Evolutionary conservation across 2,113 vertebrate species (phyloP).

Genomic region (Mirza zaza): DNA sequence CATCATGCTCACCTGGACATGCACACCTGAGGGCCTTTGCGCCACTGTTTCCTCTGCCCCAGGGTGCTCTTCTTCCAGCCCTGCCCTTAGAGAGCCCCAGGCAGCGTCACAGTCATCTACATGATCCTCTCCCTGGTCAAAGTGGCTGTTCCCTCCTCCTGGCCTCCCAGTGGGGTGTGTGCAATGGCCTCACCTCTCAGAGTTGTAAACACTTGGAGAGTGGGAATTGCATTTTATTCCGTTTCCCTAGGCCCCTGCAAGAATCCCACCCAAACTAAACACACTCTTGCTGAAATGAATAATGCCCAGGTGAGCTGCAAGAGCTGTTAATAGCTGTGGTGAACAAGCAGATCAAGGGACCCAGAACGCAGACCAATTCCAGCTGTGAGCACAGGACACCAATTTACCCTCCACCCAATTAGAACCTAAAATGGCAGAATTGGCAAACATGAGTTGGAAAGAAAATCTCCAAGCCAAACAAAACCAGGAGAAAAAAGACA

Average conservation of each 20-base stretch:
- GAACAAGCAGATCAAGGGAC: neutral
- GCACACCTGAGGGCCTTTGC: too few species aligned
- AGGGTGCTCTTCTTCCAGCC: neutral
- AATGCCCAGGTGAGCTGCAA: fast-evolving
- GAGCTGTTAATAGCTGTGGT: too few species aligned
- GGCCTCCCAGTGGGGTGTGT: too few species aligned
- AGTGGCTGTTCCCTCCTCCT: neutral
- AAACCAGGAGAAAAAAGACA: neutral
- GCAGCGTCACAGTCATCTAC: neutral
- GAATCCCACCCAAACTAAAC: neutral
- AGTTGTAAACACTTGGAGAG: fast-evolving
- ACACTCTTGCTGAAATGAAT: neutral
- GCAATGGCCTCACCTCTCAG: neutral
- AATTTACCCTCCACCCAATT: neutral
- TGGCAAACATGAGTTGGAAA: neutral
- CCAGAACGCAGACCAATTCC: neutral
- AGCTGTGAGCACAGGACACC: neutral
- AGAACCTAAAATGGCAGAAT: neutral
- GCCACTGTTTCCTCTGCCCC: neutral
- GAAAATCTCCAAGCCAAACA: neutral
- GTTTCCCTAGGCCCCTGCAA: neutral
- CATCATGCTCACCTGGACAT: neutral
- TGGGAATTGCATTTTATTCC: neutral
- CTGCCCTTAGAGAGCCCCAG: neutral
- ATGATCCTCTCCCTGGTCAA: neutral